phyloP scores from a whole-genome alignment of 1,140 invertebrate species.

The Galendromus occidentalis region DNA sequence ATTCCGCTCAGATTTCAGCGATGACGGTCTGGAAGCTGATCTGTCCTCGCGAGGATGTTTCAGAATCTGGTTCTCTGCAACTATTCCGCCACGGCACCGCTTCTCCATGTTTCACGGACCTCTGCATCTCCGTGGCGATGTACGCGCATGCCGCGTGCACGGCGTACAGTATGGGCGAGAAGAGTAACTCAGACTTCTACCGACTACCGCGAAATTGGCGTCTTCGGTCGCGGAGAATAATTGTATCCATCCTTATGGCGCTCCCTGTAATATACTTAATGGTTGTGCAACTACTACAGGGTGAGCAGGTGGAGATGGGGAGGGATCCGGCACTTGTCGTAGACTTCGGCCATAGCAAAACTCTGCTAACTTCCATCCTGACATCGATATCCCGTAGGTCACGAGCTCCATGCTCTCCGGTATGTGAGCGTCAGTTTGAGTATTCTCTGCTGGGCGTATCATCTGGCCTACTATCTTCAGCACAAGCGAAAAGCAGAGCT shows the following conservation, averaged over 20 bases:
- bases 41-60: not conserved
- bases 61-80: not conserved
- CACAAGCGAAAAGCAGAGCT: not conserved
- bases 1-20: too few relatives aligned
- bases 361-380: not conserved
- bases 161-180: not conserved
- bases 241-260: not conserved
- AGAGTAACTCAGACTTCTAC: not conserved
- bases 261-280: not conserved
- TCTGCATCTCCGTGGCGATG: not conserved
- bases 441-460: not conserved
- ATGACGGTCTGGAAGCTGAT: not conserved
- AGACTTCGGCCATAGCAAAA: too few relatives aligned
- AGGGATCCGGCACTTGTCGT: too few relatives aligned
- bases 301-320: too few relatives aligned
- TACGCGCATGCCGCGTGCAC: not conserved
- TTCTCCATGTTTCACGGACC: not conserved
- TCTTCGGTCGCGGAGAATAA: not conserved
- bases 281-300: not conserved
- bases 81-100: not conserved
- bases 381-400: not conserved
- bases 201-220: not conserved
- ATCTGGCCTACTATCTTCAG: constrained; percentile 5
- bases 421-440: not conserved
- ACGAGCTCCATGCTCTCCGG: not conserved